Base-by-base conservation (phyloP, 2,797 vertebrate species). In the Epinephelus coioides region DNA sequence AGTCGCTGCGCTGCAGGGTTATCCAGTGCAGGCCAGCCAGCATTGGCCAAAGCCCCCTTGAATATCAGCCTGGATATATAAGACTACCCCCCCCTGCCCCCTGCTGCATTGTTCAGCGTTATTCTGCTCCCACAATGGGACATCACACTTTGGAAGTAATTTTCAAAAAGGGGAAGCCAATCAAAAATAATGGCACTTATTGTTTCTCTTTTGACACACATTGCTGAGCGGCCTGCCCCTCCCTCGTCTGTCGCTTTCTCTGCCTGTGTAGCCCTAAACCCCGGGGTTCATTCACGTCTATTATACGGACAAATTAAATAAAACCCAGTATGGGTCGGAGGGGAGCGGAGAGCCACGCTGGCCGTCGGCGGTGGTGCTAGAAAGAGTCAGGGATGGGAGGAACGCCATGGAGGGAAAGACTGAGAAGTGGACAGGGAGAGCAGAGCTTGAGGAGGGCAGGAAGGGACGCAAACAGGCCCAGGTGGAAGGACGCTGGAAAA, bases 231-330 rank as follows among this genome's bases (percentile, higher is more conserved):
- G 67, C 75, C 81, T 49, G 82, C 86, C 90, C 90, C 90, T 89
- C 90, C 88, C 89, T 86, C 81, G 61, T 57, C 74, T 57, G 81
- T 76, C 0, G 59, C 84, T 90, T 84, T 89, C 83, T 86, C 84
- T 90, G 82, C 76, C 79, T 10, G 69, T 80, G 71, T 65, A 60
- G 96, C 96, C 96, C 95, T 95, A 96, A 95, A 96, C 96, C 96
- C 97, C 94, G 25, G 84, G 83, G 96, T 97, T 97, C 97, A 97
- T 96, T 96, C 95, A 96, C 94, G 95, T 95, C 97, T 92, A 97
- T 98, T 98, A 97, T 97, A 95, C 95, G 95, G 96, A 95, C 97
- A 97, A 99, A 98, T 99, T 98, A 99, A 99, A 99, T 99, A 98
- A 98, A 98, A 91, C 86, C 73, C 81, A 25, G 83, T 62, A 81